A percentile compares a stretch with the other conserved stretches of the same genome.
Evolutionary conservation across 2,113 vertebrate genomes (phyloP).

Genomic region (Platichthys flesus): DNA sequence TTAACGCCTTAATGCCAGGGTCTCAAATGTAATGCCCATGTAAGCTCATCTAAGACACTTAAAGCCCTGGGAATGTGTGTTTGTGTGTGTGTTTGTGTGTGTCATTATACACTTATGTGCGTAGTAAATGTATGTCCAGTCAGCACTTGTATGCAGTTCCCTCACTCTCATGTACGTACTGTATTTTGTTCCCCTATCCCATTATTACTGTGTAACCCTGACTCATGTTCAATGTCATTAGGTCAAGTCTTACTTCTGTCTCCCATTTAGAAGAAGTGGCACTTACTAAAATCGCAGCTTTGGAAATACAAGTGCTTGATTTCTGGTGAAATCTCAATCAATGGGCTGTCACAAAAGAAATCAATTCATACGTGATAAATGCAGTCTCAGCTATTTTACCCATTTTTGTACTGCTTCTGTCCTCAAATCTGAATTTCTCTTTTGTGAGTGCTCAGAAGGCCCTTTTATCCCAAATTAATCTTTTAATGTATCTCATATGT

Average conservation of each 20-base stretch:
- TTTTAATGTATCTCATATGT: not conserved
- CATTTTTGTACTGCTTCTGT: no score
- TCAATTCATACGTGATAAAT: no score
- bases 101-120: constrained; percentile 35
- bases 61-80: constrained; percentile 41
- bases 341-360: no score
- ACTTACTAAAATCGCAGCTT: no score
- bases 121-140: constrained; percentile 45
- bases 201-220: constrained; percentile 31
- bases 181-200: not conserved
- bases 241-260: not conserved
- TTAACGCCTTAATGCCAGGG: constrained; percentile 51
- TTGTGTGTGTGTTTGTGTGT: not conserved
- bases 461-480: not conserved
- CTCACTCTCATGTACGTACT: not conserved
- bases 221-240: constrained; percentile 16
- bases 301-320: no score
- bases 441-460: not conserved
- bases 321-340: no score
- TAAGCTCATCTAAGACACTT: constrained; percentile 68
- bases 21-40: constrained; percentile 41
- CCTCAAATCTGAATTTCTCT: not conserved
- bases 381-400: no score
- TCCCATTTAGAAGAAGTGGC: no score
- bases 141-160: constrained; percentile 39